phyloP scores from a whole-genome alignment of 2,888 invertebrate species.

The Cheiracanthium punctorium region DNA sequence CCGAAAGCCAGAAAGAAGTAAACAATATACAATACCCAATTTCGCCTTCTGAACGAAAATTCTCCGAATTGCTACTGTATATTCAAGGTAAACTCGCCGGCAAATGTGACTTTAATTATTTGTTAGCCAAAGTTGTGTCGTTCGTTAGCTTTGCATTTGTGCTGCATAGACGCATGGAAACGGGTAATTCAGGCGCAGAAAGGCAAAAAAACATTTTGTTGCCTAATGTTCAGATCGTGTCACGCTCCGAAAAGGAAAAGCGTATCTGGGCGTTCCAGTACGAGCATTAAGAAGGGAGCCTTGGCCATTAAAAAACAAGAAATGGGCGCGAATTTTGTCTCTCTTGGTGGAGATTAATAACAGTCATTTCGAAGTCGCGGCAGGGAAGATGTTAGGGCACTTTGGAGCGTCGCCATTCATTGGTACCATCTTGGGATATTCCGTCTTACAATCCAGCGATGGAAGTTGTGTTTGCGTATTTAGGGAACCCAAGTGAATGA shows the following conservation, averaged over 20 bases:
- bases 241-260: not conserved
- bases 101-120: too few species aligned
- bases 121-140: too few species aligned
- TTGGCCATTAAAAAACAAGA: constrained; percentile 1
- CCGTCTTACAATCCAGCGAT: too few species aligned
- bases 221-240: constrained; percentile 11
- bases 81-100: too few species aligned
- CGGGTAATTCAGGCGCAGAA: not conserved
- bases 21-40: too few species aligned
- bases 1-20: too few species aligned
- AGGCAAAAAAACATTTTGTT: not conserved
- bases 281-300: not conserved
- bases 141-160: too few species aligned
- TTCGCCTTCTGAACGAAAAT: too few species aligned
- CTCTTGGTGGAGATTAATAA: constrained; percentile 35
- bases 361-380: constrained; percentile 36
- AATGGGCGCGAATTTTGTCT: constrained; percentile 37
- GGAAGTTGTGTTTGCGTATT: too few species aligned
- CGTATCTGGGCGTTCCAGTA: not conserved
- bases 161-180: not conserved
- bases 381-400: not conserved
- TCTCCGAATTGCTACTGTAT: too few species aligned
- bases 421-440: too few species aligned
- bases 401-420: not conserved
- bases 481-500: too few species aligned